Evolutionary conservation across 1,140 invertebrate genomes (phyloP).

Genomic region (Pseudomyrmex dendroicus): DNA sequence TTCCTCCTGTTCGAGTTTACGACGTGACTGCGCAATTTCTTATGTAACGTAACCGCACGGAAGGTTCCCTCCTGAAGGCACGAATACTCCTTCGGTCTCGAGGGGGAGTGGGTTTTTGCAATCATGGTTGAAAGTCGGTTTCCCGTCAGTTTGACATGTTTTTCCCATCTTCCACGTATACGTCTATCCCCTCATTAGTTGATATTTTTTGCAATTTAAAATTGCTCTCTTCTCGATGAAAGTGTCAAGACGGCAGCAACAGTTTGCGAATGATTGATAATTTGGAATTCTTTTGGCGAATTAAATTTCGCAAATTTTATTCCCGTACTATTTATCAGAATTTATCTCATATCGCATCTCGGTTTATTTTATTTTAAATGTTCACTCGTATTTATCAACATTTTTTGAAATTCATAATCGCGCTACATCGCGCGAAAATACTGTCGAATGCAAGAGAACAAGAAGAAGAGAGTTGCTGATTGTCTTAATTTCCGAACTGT

Average conservation of each 20-base stretch:
- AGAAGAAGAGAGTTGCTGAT: too few species aligned
- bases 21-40: slow-evolving; percentile 46
- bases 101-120: background rate
- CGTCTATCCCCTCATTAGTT: background rate
- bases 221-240: background rate
- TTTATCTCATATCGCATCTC: background rate
- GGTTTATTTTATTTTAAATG: background rate
- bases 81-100: background rate
- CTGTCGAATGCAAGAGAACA: background rate
- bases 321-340: background rate
- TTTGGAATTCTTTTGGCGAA: background rate
- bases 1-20: slow-evolving; percentile 18
- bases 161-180: background rate
- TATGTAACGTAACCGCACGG: slow-evolving; percentile 40
- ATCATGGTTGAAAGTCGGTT: background rate
- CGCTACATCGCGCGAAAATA: background rate
- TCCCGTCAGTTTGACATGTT: background rate
- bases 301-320: background rate
- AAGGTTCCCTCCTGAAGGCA: background rate
- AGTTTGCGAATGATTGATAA: background rate
- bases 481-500: background rate
- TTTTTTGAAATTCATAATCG: background rate
- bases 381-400: background rate
- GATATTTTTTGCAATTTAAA: background rate
- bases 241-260: background rate